phyloP scores from a whole-genome alignment of 2,113 vertebrate species.

The Trematomus loennbergii region DNA sequence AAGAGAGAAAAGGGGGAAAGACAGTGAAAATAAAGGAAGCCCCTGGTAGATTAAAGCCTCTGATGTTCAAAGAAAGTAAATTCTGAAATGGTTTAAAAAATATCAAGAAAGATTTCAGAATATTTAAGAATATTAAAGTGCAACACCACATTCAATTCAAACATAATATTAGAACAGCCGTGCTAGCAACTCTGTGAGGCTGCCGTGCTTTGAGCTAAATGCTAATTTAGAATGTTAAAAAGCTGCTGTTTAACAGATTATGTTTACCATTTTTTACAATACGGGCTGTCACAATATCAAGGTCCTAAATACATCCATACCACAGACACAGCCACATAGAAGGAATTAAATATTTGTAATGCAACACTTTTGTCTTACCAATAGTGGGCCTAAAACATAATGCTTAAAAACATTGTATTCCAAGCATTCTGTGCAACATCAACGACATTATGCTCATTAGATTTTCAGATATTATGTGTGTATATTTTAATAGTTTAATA shows the following conservation, averaged over 20 bases:
- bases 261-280: not conserved
- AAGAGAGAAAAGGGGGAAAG: constrained; percentile 34
- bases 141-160: not conserved
- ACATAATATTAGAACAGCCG: not conserved
- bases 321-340: not conserved
- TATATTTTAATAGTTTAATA: no score
- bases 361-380: not conserved
- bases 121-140: not conserved
- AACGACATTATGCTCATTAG: not conserved
- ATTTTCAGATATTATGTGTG: not conserved
- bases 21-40: constrained; percentile 29
- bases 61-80: constrained; percentile 27
- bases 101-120: constrained; percentile 6
- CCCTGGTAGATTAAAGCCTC: not conserved
- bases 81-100: constrained; percentile 6
- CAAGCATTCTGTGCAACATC: not conserved
- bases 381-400: not conserved
- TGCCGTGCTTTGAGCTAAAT: not conserved
- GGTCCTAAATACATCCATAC: not conserved
- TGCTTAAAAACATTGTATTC: not conserved
- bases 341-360: not conserved
- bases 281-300: no score
- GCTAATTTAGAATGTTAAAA: not conserved
- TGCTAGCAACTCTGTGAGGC: not conserved
- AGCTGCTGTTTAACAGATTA: not conserved